Base-by-base conservation (phyloP, 2,888 invertebrate species). In the Chouioia cunea region DNA sequence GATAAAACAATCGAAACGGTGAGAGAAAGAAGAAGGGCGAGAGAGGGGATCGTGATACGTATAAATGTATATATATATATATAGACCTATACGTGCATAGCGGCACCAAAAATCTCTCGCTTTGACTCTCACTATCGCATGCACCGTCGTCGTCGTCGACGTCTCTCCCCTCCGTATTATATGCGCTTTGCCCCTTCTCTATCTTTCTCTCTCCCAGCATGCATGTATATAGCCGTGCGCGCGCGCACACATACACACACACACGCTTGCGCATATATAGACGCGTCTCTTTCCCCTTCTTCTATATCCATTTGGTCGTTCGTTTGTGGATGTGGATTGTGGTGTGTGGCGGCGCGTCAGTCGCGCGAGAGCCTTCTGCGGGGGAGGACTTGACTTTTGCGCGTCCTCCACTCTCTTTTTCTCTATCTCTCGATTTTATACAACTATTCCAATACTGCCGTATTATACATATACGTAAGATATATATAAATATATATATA, bases 361-460 rank as follows among this genome's bases (percentile, higher is more conserved):
- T 84, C 82, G 84, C 83, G 82, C 88, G 84, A 82, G 82, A 83
- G 82, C 83, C 82, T 82, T 83, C 81, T 77, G 77, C 78, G 82
- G 80, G 81, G 82, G 80, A 82, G 81, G 85, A 87, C 87, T 36
- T 36, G 2, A 12, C 36, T 10, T n/a, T n/a, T n/a, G n/a, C n/a
- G n/a, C n/a, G 36, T 12, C 72, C 74, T 70, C 77, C 76, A 76
- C 75, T 73, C 4, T 36, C n/a, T 36, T 36, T 36, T 6, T 36
- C 6, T 36, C 36, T 36, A 36, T n/a, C n/a, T n/a, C n/a, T n/a
- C n/a, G n/a, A 36, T 8, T 10, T 12, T 36, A 36, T 10, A 36
- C 3, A 27, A 36, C 36, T n/a, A n/a, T n/a, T n/a, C n/a, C n/a
- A n/a, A n/a, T n/a, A 36, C 36, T 36, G 36, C 36, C 36, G 36